Percentiles rank a stretch among this genome's conserved stretches.
phyloP scores from a whole-genome alignment of 2,113 vertebrate genomes.

The Pomatostomus ruficeps region DNA sequence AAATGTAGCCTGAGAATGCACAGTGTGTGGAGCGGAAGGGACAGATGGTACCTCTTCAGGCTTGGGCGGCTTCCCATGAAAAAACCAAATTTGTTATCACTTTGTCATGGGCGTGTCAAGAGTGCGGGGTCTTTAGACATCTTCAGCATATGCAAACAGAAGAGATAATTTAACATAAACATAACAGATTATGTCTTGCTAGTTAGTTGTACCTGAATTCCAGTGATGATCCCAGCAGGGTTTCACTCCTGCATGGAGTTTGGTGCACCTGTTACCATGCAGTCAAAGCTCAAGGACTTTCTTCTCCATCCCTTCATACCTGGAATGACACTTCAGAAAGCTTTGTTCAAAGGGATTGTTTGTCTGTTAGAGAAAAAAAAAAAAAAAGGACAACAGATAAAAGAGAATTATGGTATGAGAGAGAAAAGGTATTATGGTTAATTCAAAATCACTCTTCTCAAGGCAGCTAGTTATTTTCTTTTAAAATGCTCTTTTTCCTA shows the following conservation, averaged over 20 bases:
- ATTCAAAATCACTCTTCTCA: not conserved
- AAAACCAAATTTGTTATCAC: not conserved
- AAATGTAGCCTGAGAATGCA: not conserved
- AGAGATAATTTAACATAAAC: not conserved
- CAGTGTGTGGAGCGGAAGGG: not conserved
- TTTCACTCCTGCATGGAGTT: not conserved
- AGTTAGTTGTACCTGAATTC: not conserved
- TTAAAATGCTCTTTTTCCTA: not conserved
- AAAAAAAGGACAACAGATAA: not conserved
- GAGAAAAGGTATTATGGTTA: not conserved
- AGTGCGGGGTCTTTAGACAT: not conserved
- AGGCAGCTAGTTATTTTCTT: not conserved
- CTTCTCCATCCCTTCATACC: not conserved
- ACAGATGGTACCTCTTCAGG: not conserved
- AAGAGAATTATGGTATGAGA: not conserved
- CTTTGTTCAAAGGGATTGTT: not conserved
- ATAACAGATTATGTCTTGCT: not conserved
- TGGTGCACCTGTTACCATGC: not conserved
- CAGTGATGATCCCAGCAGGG: not conserved
- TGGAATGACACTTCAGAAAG: not conserved
- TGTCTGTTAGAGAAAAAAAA: not conserved
- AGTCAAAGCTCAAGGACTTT: not conserved
- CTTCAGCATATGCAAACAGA: not conserved
- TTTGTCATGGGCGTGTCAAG: not conserved
- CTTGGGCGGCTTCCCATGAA: not conserved